Evolutionary conservation across 2,113 vertebrate genomes (phyloP).

Genomic region (Pygoscelis adeliae): DNA sequence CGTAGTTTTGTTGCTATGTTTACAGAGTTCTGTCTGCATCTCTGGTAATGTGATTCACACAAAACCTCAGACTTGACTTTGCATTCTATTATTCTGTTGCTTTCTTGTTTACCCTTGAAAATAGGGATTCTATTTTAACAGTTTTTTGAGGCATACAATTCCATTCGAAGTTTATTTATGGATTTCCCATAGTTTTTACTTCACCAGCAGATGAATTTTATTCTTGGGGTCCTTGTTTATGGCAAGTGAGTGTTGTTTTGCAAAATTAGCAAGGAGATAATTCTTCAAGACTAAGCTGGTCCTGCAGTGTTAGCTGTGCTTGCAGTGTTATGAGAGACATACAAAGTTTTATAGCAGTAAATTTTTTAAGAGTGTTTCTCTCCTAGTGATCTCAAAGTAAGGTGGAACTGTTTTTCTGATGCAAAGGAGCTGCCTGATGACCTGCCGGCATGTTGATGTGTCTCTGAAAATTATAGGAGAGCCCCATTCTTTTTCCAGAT

Average conservation of each 20-base stretch:
- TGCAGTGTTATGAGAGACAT: not conserved
- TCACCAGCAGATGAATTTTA: not conserved
- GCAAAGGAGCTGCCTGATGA: not conserved
- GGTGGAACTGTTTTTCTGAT: not conserved
- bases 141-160: not conserved
- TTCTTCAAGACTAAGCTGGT: not conserved
- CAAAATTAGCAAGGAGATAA: not conserved
- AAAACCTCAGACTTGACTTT: not conserved
- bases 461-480: not conserved
- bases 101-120: not conserved
- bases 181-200: not conserved
- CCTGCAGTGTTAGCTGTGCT: not conserved
- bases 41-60: not conserved
- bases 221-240: not conserved
- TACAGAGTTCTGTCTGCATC: not conserved
- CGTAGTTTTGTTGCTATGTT: not conserved
- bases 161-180: not conserved
- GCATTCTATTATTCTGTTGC: not conserved
- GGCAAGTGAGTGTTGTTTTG: not conserved
- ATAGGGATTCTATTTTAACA: not conserved
- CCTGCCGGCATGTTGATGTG: not conserved
- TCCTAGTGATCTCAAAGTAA: not conserved
- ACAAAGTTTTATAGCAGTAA: not conserved
- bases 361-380: not conserved
- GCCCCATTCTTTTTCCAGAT: not conserved